phyloP scores from a whole-genome alignment of 2,888 invertebrate genomes.

The Cantharis flavilabris region DNA sequence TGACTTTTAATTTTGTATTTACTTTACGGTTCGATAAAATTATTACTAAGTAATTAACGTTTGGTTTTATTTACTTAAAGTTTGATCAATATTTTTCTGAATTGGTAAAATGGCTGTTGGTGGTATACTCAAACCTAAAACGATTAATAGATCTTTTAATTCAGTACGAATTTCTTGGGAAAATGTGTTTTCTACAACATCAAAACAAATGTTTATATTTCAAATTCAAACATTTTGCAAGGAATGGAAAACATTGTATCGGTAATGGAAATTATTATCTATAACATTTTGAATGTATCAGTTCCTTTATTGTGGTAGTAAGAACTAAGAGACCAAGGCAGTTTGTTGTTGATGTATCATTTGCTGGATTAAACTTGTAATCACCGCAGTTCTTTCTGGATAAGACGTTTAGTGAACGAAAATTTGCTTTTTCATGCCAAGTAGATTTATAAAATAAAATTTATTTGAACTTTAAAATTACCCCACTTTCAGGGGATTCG shows the following conservation, averaged over 20 bases:
- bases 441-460: no score
- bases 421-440: no score
- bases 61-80: neutral
- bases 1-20: conserved; percentile 30
- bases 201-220: conserved; percentile 28
- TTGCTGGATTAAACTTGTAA: no score
- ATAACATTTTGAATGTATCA: neutral
- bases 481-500: conserved; percentile 53
- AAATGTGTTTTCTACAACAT: conserved; percentile 27
- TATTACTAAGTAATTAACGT: conserved; percentile 11
- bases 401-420: no score
- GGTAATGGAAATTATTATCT: conserved; percentile 32
- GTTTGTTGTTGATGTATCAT: no score
- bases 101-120: neutral
- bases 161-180: conserved; percentile 39
- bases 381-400: no score
- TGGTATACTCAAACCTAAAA: conserved; percentile 21
- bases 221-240: conserved; percentile 38
- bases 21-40: conserved; percentile 29
- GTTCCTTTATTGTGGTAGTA: no score
- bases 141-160: conserved; percentile 29
- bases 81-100: conserved; percentile 14
- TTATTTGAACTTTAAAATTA: no score
- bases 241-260: conserved; percentile 43
- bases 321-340: no score